Evolutionary conservation across 2,797 vertebrate species (phyloP).

Genomic region (Spheniscus humboldti): DNA sequence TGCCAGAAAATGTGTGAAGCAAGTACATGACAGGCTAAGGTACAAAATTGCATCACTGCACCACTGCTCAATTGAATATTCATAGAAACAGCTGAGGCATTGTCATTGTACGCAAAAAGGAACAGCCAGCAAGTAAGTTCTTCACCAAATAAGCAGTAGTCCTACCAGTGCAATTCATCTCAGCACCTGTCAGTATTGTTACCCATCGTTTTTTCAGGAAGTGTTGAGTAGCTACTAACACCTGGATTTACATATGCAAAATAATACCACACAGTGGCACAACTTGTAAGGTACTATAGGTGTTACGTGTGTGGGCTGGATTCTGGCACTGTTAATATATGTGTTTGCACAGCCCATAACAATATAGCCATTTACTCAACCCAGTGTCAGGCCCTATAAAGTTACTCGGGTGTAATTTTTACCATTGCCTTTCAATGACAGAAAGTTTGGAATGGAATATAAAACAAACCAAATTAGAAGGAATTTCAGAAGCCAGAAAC

Average conservation of each 20-base stretch:
- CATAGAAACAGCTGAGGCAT: not conserved
- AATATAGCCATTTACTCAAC: not conserved
- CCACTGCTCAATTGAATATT: not conserved
- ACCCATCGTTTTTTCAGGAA: not conserved
- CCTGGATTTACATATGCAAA: not conserved
- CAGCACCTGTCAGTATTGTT: not conserved
- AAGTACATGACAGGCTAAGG: not conserved
- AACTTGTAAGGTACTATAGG: not conserved
- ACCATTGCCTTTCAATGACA: not conserved
- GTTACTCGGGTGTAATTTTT: not conserved
- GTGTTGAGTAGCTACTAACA: not conserved
- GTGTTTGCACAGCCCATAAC: not conserved
- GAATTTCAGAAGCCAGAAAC: not conserved
- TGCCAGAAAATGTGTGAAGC: not conserved
- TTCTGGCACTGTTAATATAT: not conserved
- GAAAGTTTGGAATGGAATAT: not conserved
- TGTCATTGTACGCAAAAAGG: not conserved
- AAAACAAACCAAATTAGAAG: not conserved
- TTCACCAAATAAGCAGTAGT: not conserved
- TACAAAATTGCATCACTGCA: not conserved
- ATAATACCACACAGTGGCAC: not conserved
- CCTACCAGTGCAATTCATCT: not conserved
- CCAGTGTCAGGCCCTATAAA: not conserved
- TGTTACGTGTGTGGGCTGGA: not conserved
- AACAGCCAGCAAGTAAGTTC: not conserved